Evolutionary conservation across 2,113 vertebrate genomes (phyloP).

Genomic region (Tursiops truncatus): DNA sequence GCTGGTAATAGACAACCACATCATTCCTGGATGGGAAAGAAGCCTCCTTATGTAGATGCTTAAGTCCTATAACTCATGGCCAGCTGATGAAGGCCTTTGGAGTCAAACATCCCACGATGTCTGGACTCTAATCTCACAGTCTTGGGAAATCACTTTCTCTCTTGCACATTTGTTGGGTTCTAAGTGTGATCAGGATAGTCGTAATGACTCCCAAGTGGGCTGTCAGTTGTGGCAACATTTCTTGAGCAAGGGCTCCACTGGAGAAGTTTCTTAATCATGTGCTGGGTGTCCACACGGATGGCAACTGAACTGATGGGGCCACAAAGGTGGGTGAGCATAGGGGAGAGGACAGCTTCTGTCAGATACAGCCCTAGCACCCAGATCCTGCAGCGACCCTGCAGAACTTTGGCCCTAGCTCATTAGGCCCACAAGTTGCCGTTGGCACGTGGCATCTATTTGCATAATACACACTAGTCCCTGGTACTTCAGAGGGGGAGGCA

Average conservation of each 20-base stretch:
- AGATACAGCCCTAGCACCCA: too few relatives aligned
- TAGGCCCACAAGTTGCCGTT: neutral
- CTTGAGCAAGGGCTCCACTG: neutral
- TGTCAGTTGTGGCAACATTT: neutral
- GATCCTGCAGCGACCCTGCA: neutral
- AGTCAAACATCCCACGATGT: neutral
- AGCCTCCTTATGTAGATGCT: too few relatives aligned
- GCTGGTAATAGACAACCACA: neutral
- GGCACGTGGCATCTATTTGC: neutral
- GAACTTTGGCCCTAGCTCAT: neutral
- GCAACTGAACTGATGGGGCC: neutral
- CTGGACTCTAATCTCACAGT: neutral
- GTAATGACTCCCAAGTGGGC: neutral
- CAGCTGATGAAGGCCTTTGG: neutral
- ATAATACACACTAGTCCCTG: neutral
- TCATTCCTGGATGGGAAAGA: neutral
- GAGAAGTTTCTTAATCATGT: neutral
- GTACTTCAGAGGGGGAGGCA: neutral
- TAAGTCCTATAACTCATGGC: neutral
- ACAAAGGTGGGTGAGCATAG: neutral
- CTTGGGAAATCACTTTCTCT: conserved; percentile 34
- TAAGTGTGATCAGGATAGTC: neutral
- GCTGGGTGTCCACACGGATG: neutral
- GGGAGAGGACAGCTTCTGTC: neutral
- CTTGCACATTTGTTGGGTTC: neutral